A percentile compares a stretch with the other conserved stretches of the same genome.
Conservation (phyloP, 2,888 invertebrate species). For the Metalampra italica region DNA sequence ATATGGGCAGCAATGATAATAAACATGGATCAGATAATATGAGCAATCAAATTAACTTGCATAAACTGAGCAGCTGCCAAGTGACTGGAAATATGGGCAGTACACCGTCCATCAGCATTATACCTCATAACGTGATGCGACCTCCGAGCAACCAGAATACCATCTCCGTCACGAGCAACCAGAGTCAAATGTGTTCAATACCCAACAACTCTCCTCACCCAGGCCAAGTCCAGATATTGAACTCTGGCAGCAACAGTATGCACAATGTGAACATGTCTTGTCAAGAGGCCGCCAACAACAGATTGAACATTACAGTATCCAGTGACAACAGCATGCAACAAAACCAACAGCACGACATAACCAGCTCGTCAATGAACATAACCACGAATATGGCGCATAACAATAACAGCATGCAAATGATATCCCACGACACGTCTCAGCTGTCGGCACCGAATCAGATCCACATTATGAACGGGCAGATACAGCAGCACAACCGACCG, state of each 20-base stretch:
- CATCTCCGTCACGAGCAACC: slow-evolving; percentile 51
- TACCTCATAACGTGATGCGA: slow-evolving; percentile 64
- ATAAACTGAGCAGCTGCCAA: slow-evolving; percentile 69
- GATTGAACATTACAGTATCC: slow-evolving; percentile 51
- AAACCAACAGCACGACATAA: slow-evolving; percentile 56
- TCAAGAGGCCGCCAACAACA: slow-evolving; percentile 58
- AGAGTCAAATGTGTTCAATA: slow-evolving; percentile 66
- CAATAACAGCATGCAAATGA: slow-evolving; percentile 61
- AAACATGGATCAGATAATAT: slow-evolving; percentile 54
- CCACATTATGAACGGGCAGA: slow-evolving; percentile 72
- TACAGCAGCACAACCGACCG: slow-evolving; percentile 65
- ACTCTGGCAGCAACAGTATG: slow-evolving; percentile 59
- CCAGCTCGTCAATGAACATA: slow-evolving; percentile 42
- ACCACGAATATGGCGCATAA: slow-evolving; percentile 59
- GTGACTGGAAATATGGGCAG: slow-evolving; percentile 54
- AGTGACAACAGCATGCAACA: slow-evolving; percentile 52
- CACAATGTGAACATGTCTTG: slow-evolving; percentile 66
- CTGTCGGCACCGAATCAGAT: slow-evolving; percentile 60
- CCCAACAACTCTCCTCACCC: slow-evolving; percentile 50
- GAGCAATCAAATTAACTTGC: slow-evolving; percentile 57
- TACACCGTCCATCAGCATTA: slow-evolving; percentile 62
- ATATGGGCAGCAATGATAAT: slow-evolving; percentile 58
- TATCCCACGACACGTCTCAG: slow-evolving; percentile 59
- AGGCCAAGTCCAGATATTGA: slow-evolving; percentile 63
- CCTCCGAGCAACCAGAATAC: slow-evolving; percentile 59